Evolutionary conservation across 2,113 vertebrate species (phyloP).

Genomic region (Numenius arquata): DNA sequence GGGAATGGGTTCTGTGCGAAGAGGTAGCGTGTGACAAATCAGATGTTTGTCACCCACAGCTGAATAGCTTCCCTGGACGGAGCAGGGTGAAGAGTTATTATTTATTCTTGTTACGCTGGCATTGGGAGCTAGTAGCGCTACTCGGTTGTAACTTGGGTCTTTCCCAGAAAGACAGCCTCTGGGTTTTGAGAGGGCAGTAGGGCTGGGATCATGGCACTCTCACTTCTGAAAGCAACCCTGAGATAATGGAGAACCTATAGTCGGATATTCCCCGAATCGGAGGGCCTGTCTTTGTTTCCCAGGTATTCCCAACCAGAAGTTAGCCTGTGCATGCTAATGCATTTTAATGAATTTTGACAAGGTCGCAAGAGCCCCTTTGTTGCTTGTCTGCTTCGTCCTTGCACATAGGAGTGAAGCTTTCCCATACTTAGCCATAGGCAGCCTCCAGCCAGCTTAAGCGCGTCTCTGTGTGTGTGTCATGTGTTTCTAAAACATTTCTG

Average conservation of each 20-base stretch:
- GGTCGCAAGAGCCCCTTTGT: constrained; percentile 35
- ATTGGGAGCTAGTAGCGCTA: not conserved
- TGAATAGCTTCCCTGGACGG: not conserved
- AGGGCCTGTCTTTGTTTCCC: constrained; percentile 51
- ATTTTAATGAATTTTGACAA: constrained; percentile 58
- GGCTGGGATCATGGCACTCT: not conserved
- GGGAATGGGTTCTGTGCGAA: not conserved
- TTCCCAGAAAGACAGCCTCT: constrained; percentile 4
- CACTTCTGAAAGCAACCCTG: constrained; percentile 27
- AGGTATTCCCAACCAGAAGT: constrained; percentile 34
- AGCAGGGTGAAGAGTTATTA: not conserved
- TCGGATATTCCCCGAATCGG: not conserved
- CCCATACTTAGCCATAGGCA: not conserved
- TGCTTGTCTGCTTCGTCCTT: constrained; percentile 28
- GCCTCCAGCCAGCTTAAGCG: not conserved
- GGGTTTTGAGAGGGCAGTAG: not conserved
- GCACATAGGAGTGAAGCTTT: constrained; percentile 11
- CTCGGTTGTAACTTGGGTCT: not conserved
- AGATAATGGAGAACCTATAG: constrained; percentile 10
- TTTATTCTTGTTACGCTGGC: not conserved
- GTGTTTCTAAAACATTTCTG: not conserved
- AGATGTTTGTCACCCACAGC: not conserved
- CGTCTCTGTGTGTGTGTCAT: not conserved
- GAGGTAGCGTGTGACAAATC: not conserved
- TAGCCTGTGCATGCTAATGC: constrained; percentile 28